Conservation (phyloP, 2,888 invertebrate genomes). For the Caenorhabditis wallacei region DNA sequence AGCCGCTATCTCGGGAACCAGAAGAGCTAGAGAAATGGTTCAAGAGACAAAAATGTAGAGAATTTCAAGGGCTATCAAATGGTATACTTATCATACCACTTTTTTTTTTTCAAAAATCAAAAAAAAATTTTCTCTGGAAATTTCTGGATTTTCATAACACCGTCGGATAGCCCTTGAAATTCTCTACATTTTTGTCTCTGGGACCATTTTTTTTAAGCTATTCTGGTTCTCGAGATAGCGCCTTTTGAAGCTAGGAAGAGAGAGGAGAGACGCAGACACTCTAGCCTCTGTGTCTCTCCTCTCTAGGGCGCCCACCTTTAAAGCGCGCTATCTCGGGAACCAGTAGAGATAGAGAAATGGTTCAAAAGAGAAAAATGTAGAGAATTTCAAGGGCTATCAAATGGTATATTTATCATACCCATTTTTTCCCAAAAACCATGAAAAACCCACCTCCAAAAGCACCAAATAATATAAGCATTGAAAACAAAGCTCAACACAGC, state of each 20-base stretch:
- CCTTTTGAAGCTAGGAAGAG: too few species aligned
- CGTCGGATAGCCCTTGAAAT: not conserved
- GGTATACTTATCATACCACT: too few species aligned
- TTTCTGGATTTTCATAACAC: too few species aligned
- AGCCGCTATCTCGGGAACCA: not conserved
- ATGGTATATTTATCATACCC: too few species aligned
- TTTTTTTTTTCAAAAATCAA: too few species aligned
- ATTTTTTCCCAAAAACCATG: not conserved
- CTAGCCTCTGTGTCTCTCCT: not conserved
- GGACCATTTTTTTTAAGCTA: not conserved
- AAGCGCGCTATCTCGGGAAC: not conserved
- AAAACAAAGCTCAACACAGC: slow-evolving; percentile 45
- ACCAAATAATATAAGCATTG: slow-evolving; percentile 50
- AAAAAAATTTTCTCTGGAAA: too few species aligned
- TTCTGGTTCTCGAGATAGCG: not conserved
- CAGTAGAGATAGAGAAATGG: not conserved
- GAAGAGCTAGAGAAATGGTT: not conserved
- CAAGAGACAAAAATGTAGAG: not conserved
- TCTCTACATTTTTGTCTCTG: not conserved
- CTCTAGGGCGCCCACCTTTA: not conserved
- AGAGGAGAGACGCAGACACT: not conserved
- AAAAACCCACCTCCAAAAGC: slow-evolving; percentile 43
- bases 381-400: not conserved
- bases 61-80: not conserved
- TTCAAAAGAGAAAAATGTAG: too few species aligned